These are phyloP conservation scores for Aurelia coerulea DNA, from an alignment of 30 jellyfish, hydroid and myxozoan genomes.

Conservation along the genomic window DNA sequence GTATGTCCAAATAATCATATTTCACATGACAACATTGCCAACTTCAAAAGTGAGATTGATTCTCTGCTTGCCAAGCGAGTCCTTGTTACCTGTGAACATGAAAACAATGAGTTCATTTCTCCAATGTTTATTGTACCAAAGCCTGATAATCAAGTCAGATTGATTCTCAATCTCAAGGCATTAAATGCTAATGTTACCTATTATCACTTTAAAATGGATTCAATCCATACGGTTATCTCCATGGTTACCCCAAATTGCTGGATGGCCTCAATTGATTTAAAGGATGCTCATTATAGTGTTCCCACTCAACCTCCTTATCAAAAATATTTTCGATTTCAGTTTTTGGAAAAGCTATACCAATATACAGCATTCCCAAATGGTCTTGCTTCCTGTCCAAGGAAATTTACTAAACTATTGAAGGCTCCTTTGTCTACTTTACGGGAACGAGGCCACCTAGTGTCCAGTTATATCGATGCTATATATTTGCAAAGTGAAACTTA, in stretches of 20 bases:
- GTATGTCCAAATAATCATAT: no score
- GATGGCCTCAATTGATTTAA: constrained; percentile 44
- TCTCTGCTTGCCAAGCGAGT: constrained; percentile 26
- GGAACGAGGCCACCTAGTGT: no score
- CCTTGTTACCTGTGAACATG: constrained; percentile 21
- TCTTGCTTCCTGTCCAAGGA: constrained; percentile 13
- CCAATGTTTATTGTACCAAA: no score
- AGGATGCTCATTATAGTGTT: constrained; percentile 65
- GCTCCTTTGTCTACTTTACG: constrained; percentile 13
- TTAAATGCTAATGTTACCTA: no score
- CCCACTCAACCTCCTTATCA: constrained; percentile 36
- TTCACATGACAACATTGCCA: constrained; percentile 1
- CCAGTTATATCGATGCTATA: no score
- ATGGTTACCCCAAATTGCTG: no score
- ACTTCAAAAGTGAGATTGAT: constrained; percentile 19
- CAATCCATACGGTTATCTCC: no score
- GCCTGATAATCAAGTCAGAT: no score
- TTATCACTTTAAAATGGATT: no score
- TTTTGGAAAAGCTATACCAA: neutral
- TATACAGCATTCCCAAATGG: neutral
- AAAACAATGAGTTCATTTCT: neutral
- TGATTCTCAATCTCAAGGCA: no score
- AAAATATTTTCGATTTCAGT: constrained; percentile 27
- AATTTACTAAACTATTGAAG: constrained; percentile 41
- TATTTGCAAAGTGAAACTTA: no score